Evolutionary conservation across 2,888 invertebrate species (phyloP).

Genomic region (Pristionchus fissidentatus): DNA sequence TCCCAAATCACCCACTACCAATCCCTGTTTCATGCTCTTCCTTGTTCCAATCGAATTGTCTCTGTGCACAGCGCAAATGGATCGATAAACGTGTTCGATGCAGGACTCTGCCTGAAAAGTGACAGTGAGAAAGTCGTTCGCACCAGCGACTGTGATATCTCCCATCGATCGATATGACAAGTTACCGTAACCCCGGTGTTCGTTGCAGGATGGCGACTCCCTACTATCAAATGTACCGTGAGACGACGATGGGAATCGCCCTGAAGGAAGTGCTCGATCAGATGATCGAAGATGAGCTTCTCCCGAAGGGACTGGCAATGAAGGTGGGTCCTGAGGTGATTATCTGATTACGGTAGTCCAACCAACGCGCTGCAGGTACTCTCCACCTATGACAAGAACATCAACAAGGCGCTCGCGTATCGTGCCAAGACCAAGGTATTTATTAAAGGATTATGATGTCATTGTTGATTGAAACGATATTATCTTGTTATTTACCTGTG

Average conservation of each 20-base stretch:
- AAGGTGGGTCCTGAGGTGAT: neutral
- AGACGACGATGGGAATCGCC: slow-evolving; percentile 96
- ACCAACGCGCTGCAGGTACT: slow-evolving; percentile 82
- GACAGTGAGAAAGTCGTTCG: slow-evolving; percentile 7
- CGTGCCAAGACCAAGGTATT: slow-evolving; percentile 88
- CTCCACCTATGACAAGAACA: slow-evolving; percentile 95
- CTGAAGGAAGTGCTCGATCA: slow-evolving; percentile 97
- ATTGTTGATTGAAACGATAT: too few relatives aligned
- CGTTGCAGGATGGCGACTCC: slow-evolving; percentile 28
- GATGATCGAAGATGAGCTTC: slow-evolving; percentile 79
- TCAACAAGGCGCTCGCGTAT: slow-evolving; percentile 90
- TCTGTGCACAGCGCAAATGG: neutral
- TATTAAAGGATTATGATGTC: too few relatives aligned
- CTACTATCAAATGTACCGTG: slow-evolving; percentile 94
- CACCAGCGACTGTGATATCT: neutral
- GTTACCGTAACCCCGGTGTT: neutral
- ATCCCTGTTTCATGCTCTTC: neutral
- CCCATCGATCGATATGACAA: neutral
- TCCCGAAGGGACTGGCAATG: slow-evolving; percentile 30
- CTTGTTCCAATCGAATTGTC: neutral
- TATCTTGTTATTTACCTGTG: too few relatives aligned
- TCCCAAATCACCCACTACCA: neutral
- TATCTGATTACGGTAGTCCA: neutral
- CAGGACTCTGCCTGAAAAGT: neutral
- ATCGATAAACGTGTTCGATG: slow-evolving; percentile 29